phyloP scores from a whole-genome alignment of 2,797 vertebrate species.

The Carcharodon carcharias region DNA sequence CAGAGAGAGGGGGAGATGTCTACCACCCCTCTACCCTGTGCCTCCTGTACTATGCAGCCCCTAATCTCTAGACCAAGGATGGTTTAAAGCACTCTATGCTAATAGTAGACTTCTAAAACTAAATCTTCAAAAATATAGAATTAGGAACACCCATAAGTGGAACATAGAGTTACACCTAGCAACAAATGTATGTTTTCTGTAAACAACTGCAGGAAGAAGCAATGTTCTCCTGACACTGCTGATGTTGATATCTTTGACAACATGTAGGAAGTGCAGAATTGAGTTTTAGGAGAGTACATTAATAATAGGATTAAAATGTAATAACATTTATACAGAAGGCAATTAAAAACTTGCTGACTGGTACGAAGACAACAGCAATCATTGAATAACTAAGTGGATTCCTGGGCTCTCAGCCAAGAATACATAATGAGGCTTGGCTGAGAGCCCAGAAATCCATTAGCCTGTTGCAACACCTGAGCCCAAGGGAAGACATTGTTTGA shows the following conservation, averaged over 20 bases:
- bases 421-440: no score
- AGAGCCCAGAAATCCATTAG: no score
- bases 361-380: background rate
- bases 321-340: constrained; percentile 27
- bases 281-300: background rate
- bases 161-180: background rate
- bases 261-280: background rate
- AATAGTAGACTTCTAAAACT: background rate
- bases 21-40: no score
- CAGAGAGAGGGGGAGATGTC: no score
- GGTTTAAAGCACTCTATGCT: background rate
- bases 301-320: background rate
- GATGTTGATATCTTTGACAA: background rate
- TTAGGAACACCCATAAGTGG: background rate
- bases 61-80: background rate
- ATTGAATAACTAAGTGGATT: constrained; percentile 23
- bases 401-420: no score
- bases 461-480: no score
- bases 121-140: background rate
- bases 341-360: background rate
- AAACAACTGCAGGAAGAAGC: background rate
- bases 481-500: no score
- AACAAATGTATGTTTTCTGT: constrained; percentile 17
- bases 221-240: background rate
- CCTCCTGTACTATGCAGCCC: background rate